phyloP scores from a whole-genome alignment of 2,113 vertebrate genomes.

The Pogonocichla stellata region DNA sequence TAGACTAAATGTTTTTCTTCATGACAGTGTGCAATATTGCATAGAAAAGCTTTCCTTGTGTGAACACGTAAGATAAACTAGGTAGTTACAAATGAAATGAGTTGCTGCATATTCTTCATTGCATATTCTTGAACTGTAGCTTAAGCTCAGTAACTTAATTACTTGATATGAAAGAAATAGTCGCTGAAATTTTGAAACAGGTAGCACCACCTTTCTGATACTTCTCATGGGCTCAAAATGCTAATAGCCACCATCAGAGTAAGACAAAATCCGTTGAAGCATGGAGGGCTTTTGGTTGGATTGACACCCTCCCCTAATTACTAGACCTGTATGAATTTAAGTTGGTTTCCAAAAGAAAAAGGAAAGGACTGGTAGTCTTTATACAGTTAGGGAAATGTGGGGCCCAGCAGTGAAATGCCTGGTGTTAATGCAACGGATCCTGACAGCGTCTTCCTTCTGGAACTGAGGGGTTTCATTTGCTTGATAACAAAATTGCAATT shows the following conservation, averaged over 20 bases:
- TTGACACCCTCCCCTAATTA: accelerated
- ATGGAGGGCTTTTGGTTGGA: neutral
- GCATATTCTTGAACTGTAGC: neutral
- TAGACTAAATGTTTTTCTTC: neutral
- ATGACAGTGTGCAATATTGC: neutral
- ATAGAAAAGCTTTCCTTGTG: neutral
- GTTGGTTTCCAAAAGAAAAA: neutral
- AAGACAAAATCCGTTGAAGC: neutral
- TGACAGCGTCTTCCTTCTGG: neutral
- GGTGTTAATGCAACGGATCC: neutral
- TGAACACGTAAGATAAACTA: neutral
- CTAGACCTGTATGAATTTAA: neutral
- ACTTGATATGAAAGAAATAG: neutral
- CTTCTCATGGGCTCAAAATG: neutral
- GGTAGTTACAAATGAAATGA: neutral
- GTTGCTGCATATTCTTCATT: neutral
- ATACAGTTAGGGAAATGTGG: neutral
- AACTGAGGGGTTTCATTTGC: neutral
- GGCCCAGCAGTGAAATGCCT: neutral
- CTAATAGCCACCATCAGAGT: neutral
- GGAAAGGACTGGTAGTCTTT: neutral
- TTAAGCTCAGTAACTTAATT: neutral
- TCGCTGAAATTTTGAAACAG: neutral
- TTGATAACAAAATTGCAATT: neutral
- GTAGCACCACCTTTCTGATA: neutral